Base-by-base conservation (phyloP, 2,113 vertebrate genomes). In the Rafetus swinhoei region DNA sequence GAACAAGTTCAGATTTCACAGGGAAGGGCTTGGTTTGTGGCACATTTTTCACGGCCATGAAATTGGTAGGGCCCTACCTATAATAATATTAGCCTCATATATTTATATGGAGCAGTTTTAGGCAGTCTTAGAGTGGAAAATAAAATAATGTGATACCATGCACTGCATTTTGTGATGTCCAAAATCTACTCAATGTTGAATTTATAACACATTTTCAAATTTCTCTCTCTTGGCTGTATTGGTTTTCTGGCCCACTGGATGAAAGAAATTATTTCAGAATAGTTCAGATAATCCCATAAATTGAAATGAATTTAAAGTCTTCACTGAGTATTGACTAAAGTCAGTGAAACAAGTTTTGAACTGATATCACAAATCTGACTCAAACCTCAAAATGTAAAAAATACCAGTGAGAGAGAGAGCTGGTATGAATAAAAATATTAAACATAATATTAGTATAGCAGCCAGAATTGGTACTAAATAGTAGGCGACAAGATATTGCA, bases 211-310 rank as follows among this genome's bases (percentile, higher is more conserved):
- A 77, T 35, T 89, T 93, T 35, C 4, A 2, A 32, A 59, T 94
- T 92, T 95, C 81, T 87, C 96, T 95, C 82, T 92, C 81, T 88
- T 95, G 79, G 74, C 83, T 81, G 8, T 81, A 79, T 18, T 92
- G 45, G 65, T 86, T 6, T 45, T 89, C 88, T 93, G 85, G 88
- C 81, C 96, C 88, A 62, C 62, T 86, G 3, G 12, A 84, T 95
- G 72, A 92, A 93, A 94, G 27, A 80, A 80, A 91, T 88, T 89
- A 19, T 89, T 96, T 94, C 52, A 76, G 54, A 90, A 89, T 81
- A 92, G 52, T 86, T 81, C 89, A 52, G 54, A 74, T 90, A 95
- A 92, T 59, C 52, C 21, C 56, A 60, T 62, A 72, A 96, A 72
- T 29, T 87, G 79, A 81, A 79, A 12, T 82, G 72, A 5, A 72